Percentiles rank a stretch among this genome's conserved stretches.
Evolutionary conservation across 2,113 vertebrate species (phyloP).

Genomic region (Dolichotis patagonum): DNA sequence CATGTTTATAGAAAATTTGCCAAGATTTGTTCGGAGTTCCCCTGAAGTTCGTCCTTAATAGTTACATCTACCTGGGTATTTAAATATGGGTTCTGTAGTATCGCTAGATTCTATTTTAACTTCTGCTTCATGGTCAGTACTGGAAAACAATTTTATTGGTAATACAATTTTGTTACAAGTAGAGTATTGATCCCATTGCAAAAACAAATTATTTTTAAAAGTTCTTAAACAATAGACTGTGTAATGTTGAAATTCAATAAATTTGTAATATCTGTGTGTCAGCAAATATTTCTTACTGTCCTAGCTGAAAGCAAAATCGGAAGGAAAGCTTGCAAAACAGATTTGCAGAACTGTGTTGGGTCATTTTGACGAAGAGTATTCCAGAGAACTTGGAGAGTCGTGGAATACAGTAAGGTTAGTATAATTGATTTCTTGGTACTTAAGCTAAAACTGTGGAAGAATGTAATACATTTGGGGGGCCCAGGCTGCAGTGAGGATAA

Average conservation of each 20-base stretch:
- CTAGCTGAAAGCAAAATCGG: conserved; percentile 75
- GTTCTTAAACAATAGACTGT: neutral
- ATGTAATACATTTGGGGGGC: neutral
- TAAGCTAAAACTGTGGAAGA: neutral
- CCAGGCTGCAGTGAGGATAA: neutral
- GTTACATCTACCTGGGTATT: neutral
- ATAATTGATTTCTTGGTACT: conserved; percentile 10
- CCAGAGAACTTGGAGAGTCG: conserved; percentile 89
- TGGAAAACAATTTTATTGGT: neutral
- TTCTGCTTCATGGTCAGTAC: neutral
- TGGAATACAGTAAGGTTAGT: conserved; percentile 92
- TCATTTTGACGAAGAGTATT: conserved; percentile 93
- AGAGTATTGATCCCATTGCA: neutral
- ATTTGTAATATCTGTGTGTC: conserved; percentile 21
- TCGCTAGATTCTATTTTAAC: neutral
- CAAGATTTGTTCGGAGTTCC: no score
- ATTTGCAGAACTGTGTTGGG: conserved; percentile 90
- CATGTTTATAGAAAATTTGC: neutral
- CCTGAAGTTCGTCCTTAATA: neutral
- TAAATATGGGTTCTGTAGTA: neutral
- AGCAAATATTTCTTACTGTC: conserved; percentile 37
- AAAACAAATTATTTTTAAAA: neutral
- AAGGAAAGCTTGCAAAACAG: conserved; percentile 82
- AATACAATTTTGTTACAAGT: neutral
- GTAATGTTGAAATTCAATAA: conserved; percentile 43